These are phyloP conservation scores for Lithophane semibrunnea DNA, from an alignment of 2,888 invertebrate species.

Conservation along the genomic window DNA sequence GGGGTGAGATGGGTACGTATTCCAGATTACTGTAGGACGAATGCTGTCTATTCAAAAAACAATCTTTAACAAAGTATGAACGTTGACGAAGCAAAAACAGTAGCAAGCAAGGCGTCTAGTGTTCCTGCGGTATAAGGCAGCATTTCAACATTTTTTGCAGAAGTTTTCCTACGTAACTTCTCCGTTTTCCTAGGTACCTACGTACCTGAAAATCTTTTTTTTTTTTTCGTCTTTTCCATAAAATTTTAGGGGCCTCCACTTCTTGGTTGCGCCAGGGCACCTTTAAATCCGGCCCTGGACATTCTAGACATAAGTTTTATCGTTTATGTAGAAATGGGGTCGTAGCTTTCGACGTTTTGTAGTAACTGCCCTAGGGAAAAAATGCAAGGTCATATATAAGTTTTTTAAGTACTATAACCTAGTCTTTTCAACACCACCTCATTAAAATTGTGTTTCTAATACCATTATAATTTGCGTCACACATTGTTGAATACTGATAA, in stretches of 20 bases:
- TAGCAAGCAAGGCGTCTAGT: neutral
- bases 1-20: neutral
- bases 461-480: conserved; percentile 48
- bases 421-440: neutral
- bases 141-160: too few species aligned
- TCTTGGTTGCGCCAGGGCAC: too few species aligned
- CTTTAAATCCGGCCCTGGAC: too few species aligned
- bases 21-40: neutral
- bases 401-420: too few species aligned
- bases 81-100: neutral
- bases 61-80: neutral
- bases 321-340: neutral
- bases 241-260: too few species aligned
- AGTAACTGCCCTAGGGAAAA: neutral
- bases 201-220: too few species aligned
- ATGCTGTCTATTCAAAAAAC: neutral
- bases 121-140: neutral
- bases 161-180: too few species aligned
- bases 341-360: neutral
- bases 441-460: conserved; percentile 36
- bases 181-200: too few species aligned
- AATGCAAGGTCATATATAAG: neutral
- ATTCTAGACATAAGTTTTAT: neutral
- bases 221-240: too few species aligned
- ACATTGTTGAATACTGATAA: conserved; percentile 70